These are phyloP conservation scores for Latrodectus geometricus DNA, from an alignment of 1,140 invertebrate genomes.

Conservation along the genomic window DNA sequence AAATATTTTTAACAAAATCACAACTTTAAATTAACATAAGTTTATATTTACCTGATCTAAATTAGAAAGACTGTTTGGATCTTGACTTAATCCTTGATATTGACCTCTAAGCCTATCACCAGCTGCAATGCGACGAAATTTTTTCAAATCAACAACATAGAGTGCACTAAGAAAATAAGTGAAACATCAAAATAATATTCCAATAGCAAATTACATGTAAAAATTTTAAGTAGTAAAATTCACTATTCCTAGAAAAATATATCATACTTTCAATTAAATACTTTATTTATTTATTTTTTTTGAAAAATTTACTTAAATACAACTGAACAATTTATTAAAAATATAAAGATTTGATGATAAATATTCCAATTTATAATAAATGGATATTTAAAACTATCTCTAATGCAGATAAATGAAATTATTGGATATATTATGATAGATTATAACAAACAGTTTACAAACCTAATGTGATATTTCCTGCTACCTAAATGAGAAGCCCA, in stretches of 20 bases:
- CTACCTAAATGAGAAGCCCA: constrained; percentile 97
- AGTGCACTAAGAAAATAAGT: constrained; percentile 77
- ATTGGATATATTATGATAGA: too few species aligned
- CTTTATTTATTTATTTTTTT: not conserved
- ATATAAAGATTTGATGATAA: too few species aligned
- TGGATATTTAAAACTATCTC: too few species aligned
- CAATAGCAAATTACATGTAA: too few species aligned
- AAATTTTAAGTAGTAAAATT: not conserved
- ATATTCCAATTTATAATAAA: too few species aligned
- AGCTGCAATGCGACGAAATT: constrained; percentile 96
- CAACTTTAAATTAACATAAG: too few species aligned
- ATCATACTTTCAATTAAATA: not conserved
- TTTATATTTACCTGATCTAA: constrained; percentile 79
- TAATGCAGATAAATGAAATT: too few species aligned
- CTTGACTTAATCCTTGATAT: constrained; percentile 95
- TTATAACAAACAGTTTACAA: constrained; percentile 15
- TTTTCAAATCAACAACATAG: constrained; percentile 96
- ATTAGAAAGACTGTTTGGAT: constrained; percentile 97
- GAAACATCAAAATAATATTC: not conserved
- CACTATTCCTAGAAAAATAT: not conserved
- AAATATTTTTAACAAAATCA: too few species aligned
- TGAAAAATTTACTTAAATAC: too few species aligned
- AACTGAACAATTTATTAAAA: too few species aligned
- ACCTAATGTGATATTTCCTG: constrained; percentile 94
- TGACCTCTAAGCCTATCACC: constrained; percentile 96